Conservation (phyloP, 1,140 invertebrate species). For the Paralvinella palmiformis region DNA sequence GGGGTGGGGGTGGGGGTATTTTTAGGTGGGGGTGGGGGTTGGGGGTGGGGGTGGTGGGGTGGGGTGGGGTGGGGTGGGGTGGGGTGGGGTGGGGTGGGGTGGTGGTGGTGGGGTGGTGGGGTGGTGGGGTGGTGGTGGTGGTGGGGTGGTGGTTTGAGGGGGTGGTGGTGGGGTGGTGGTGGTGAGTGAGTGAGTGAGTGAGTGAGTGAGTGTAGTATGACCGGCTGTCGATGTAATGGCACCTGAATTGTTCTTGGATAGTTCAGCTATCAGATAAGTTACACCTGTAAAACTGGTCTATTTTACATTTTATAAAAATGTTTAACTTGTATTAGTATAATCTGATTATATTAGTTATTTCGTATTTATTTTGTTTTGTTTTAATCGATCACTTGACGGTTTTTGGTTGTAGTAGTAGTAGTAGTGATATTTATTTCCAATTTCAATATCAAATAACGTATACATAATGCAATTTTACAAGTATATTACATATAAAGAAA, state of each 20-base stretch:
- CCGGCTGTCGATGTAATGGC: background rate
- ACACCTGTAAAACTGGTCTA: background rate
- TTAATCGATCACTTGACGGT: no score
- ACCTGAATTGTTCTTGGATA: background rate
- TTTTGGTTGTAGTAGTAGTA: no score
- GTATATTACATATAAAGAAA: no score
- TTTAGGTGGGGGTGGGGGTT: background rate
- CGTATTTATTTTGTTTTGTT: no score
- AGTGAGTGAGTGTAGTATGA: background rate
- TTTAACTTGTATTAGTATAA: background rate
- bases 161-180: background rate
- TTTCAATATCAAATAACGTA: no score
- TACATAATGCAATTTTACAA: no score
- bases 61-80: background rate
- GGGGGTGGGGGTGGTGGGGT: background rate
- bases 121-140: background rate
- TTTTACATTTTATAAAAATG: slow-evolving; percentile 2
- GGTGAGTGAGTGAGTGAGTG: background rate
- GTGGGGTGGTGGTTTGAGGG: background rate
- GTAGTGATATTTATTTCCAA: no score
- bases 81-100: background rate
- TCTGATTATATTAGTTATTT: background rate
- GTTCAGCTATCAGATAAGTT: background rate
- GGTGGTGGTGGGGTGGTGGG: background rate
- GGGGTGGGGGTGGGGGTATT: background rate